A percentile compares a stretch with the other conserved stretches of the same genome.
Evolutionary conservation across 2,797 vertebrate genomes (phyloP).

Genomic region (Streptopelia turtur): DNA sequence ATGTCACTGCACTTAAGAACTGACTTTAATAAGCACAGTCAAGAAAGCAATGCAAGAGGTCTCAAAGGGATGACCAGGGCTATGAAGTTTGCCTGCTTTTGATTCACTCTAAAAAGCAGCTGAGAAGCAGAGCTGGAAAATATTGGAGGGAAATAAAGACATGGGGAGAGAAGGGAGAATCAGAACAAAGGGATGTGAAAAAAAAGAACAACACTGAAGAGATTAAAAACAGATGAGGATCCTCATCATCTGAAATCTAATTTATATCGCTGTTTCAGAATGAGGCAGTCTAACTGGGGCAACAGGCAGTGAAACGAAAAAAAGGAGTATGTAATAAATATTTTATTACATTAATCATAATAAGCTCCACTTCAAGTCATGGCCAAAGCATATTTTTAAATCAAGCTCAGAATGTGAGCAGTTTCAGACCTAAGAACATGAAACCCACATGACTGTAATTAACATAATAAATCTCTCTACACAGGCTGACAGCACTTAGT

Average conservation of each 20-base stretch:
- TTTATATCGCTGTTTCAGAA: constrained; percentile 63
- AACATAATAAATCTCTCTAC: constrained; percentile 80
- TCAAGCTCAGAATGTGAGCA: constrained; percentile 75
- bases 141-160: background rate
- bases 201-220: constrained; percentile 1
- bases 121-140: background rate
- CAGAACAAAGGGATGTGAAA: constrained; percentile 47
- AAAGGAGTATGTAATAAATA: constrained; percentile 73
- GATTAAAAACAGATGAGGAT: constrained; percentile 63
- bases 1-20: background rate
- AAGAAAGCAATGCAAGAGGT: background rate
- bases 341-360: constrained; percentile 77
- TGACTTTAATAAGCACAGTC: background rate
- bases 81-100: background rate
- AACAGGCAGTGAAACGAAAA: constrained; percentile 52
- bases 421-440: constrained; percentile 72
- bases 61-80: background rate
- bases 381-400: constrained; percentile 79
- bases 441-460: constrained; percentile 77
- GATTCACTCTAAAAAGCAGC: background rate
- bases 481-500: constrained; percentile 56
- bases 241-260: constrained; percentile 66
- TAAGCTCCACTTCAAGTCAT: constrained; percentile 68
- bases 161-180: background rate
- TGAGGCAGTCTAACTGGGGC: constrained; percentile 45